Evolutionary conservation across 2,888 invertebrate genomes (phyloP).

Genomic region (Sarcophaga carnaria): DNA sequence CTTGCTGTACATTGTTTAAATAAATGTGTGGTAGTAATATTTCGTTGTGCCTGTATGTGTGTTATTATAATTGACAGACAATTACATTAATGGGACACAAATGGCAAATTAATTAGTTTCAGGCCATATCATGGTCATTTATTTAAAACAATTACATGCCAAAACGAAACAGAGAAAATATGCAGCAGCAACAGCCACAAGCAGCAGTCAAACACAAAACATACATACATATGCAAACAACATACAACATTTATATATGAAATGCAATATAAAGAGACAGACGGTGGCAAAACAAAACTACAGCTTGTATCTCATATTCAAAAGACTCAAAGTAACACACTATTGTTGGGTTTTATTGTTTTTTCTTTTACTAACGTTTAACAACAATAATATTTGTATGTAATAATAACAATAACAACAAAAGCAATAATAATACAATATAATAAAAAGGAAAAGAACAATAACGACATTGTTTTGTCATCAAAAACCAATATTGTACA

Average conservation of each 20-base stretch:
- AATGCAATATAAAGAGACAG: slow-evolving; percentile 34
- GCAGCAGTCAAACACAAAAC: background rate
- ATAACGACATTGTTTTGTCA: slow-evolving; percentile 64
- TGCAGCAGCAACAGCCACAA: slow-evolving; percentile 16
- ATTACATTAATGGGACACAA: slow-evolving; percentile 71
- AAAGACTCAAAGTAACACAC: slow-evolving; percentile 50
- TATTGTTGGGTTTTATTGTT: slow-evolving; percentile 29
- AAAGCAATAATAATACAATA: background rate
- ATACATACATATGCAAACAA: slow-evolving; percentile 52
- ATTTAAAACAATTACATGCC: slow-evolving; percentile 62
- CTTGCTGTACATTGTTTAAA: background rate
- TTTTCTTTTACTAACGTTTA: slow-evolving; percentile 16
- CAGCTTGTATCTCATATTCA: slow-evolving; percentile 32
- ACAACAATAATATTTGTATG: slow-evolving; percentile 29
- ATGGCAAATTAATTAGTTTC: slow-evolving; percentile 70
- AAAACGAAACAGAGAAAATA: slow-evolving; percentile 44
- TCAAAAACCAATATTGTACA: slow-evolving; percentile 59
- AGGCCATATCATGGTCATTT: slow-evolving; percentile 69
- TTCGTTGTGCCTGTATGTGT: slow-evolving; percentile 33
- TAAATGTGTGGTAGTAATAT: background rate
- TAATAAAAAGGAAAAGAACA: slow-evolving; percentile 45
- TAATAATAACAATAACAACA: background rate
- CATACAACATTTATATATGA: slow-evolving; percentile 19
- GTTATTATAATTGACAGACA: slow-evolving; percentile 67
- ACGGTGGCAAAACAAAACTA: background rate